A percentile compares a stretch with the other conserved stretches of the same genome.
phyloP scores from a whole-genome alignment of 2,113 vertebrate species.

The Periophthalmodon schlosseri region DNA sequence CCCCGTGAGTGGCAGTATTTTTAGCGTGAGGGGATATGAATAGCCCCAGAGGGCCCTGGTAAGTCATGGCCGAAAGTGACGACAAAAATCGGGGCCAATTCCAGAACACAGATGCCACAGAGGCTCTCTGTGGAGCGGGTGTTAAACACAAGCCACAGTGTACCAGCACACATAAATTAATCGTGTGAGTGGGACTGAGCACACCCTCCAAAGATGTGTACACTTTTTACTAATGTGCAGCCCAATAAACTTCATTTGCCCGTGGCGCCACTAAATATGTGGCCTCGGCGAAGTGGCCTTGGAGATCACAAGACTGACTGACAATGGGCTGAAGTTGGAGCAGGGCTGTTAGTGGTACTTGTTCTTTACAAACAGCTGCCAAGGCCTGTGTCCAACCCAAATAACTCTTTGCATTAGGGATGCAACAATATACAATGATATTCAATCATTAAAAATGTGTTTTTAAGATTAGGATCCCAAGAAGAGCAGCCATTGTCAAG shows the following conservation, averaged over 20 bases:
- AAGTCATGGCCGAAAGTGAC: slow-evolving; percentile 49
- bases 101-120: slow-evolving; percentile 52
- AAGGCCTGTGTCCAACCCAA: not conserved
- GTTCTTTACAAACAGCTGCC: not conserved
- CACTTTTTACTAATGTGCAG: slow-evolving; percentile 50
- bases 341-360: not conserved
- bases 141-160: slow-evolving; percentile 60
- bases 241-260: slow-evolving; percentile 63
- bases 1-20: slow-evolving; percentile 66
- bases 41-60: slow-evolving; percentile 56
- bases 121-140: slow-evolving; percentile 46
- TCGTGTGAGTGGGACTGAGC: slow-evolving; percentile 52
- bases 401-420: not conserved
- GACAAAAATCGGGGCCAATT: slow-evolving; percentile 48
- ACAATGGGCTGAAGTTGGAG: not conserved
- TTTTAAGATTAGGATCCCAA: no score
- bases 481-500: no score
- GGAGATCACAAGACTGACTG: slow-evolving; percentile 3
- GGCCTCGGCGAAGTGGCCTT: slow-evolving; percentile 19
- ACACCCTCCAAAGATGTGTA: slow-evolving; percentile 29
- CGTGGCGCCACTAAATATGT: slow-evolving; percentile 54
- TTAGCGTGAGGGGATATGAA: slow-evolving; percentile 64
- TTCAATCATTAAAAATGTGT: no score
- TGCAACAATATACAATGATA: not conserved
- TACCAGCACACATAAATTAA: slow-evolving; percentile 62